Conservation (phyloP, 1,140 invertebrate genomes). For the Eumaeus atala region DNA sequence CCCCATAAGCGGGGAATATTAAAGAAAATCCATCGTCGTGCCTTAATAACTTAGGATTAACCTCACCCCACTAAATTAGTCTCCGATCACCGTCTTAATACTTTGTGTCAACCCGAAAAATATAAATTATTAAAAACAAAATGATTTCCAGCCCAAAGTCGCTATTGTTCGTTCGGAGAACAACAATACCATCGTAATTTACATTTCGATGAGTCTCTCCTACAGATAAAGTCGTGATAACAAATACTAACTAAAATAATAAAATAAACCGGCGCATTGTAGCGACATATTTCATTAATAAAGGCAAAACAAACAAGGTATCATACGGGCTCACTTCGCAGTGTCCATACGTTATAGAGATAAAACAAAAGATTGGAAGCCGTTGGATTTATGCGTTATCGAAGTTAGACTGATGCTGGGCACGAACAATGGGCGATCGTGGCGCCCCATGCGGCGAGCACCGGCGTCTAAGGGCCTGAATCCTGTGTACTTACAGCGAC, state of each 20-base stretch:
- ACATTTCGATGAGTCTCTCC: conserved; percentile 63
- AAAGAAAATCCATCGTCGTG: background rate
- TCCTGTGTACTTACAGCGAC: too few relatives aligned
- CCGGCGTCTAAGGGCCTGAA: conserved; percentile 23
- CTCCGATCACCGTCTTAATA: conserved; percentile 27
- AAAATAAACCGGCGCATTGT: conserved; percentile 57
- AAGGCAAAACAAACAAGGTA: conserved; percentile 66
- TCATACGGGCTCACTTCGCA: conserved; percentile 70
- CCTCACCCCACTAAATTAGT: conserved; percentile 58
- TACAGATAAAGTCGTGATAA: conserved; percentile 73
- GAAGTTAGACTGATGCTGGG: conserved; percentile 51
- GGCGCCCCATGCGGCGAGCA: conserved; percentile 64
- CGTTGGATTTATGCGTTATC: conserved; percentile 70
- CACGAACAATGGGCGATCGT: conserved; percentile 65
- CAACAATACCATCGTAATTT: conserved; percentile 71
- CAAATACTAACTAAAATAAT: conserved; percentile 72
- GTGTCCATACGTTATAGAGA: conserved; percentile 71
- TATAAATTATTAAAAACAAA: conserved; percentile 33
- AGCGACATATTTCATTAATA: conserved; percentile 74
- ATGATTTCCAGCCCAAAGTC: conserved; percentile 65
- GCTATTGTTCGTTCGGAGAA: conserved; percentile 62
- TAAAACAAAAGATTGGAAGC: conserved; percentile 68
- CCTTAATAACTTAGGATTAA: conserved; percentile 66
- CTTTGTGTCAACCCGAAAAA: conserved; percentile 38
- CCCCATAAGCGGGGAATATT: too few relatives aligned